Percentiles rank a stretch among this genome's conserved stretches.
Conservation (phyloP, 1,140 invertebrate species). For the Oryctes rhinoceros region DNA sequence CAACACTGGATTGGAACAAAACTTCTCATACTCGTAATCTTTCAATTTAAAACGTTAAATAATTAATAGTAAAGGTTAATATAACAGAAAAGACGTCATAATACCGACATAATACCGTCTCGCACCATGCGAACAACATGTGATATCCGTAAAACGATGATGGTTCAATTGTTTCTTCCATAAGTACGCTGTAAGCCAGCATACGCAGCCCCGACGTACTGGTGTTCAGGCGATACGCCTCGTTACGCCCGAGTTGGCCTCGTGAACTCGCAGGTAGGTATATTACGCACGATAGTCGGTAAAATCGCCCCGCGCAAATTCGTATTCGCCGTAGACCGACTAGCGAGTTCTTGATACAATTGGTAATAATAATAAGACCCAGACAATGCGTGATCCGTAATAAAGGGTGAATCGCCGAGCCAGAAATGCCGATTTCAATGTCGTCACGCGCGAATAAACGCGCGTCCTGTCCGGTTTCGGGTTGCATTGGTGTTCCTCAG, state of each 20-base stretch:
- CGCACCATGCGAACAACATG: background rate
- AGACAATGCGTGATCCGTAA: no score
- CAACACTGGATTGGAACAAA: background rate
- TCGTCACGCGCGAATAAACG: no score
- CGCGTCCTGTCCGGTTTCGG: no score
- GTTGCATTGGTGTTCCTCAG: no score
- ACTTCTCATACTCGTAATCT: background rate
- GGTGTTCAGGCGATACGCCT: conserved; percentile 1
- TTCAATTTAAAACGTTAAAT: background rate
- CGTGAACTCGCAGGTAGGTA: background rate
- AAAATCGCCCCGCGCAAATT: background rate
- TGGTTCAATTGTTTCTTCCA: background rate
- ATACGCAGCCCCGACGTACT: background rate
- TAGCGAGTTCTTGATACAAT: no score
- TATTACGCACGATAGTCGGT: background rate
- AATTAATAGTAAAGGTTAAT: background rate
- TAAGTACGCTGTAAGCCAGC: background rate
- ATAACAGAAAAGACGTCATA: background rate
- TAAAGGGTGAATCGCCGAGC: no score
- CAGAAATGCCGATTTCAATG: no score
- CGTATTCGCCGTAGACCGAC: no score
- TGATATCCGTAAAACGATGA: conserved; percentile 9
- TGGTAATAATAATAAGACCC: no score
- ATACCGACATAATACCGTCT: background rate
- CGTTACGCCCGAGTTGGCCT: background rate